Conservation (phyloP, 2,113 vertebrate genomes). For the Saiga tatarica region DNA sequence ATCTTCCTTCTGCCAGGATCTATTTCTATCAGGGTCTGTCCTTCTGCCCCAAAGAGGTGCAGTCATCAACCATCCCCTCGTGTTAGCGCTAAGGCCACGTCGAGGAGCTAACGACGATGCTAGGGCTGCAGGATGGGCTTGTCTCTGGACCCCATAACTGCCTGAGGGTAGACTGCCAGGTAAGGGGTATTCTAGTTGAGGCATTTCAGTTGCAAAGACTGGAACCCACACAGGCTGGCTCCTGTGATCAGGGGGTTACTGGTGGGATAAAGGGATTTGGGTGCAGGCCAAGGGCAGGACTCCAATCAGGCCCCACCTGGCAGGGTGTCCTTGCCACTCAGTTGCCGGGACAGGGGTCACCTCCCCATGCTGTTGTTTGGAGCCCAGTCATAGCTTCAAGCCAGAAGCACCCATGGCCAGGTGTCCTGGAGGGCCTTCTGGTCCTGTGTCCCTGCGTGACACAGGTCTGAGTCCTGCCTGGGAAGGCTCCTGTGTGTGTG, state of each 20-base stretch:
- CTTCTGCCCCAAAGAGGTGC: not conserved
- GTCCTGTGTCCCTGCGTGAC: not conserved
- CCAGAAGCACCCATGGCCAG: not conserved
- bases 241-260: not conserved
- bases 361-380: not conserved
- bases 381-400: not conserved
- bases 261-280: not conserved
- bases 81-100: not conserved
- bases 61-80: accelerated
- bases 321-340: not conserved
- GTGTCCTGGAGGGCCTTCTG: not conserved
- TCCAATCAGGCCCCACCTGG: not conserved
- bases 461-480: not conserved
- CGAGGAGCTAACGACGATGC: accelerated
- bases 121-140: accelerated
- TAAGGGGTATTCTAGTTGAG: not conserved
- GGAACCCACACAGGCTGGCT: not conserved
- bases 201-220: not conserved
- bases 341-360: too few relatives aligned
- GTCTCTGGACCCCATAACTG: not conserved
- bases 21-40: not conserved
- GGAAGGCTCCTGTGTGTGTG: not conserved
- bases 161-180: not conserved
- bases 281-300: not conserved
- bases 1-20: not conserved